Percentiles rank a stretch among this genome's conserved stretches.
Conservation (phyloP, 2,113 vertebrate species). For the Passer montanus region DNA sequence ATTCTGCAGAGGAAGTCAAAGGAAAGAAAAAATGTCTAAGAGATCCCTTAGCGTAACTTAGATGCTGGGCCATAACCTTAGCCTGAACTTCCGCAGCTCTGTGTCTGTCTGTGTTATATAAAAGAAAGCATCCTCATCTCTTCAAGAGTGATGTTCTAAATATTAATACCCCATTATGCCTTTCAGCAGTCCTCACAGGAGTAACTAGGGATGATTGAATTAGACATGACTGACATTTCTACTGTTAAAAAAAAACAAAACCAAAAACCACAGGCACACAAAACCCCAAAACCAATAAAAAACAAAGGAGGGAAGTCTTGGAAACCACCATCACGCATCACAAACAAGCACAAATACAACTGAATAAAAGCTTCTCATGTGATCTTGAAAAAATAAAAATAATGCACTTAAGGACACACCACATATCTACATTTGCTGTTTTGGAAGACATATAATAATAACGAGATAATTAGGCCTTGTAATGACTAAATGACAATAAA, state of each 20-base stretch:
- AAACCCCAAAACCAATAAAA: neutral
- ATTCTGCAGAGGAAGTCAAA: neutral
- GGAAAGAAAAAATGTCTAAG: neutral
- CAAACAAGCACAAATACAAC: neutral
- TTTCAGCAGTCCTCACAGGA: neutral
- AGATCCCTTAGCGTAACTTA: neutral
- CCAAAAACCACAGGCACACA: too few species aligned
- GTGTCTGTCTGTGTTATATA: neutral
- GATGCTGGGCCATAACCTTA: neutral
- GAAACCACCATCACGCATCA: neutral
- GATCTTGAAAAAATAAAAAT: neutral
- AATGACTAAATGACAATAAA: neutral
- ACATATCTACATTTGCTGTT: neutral
- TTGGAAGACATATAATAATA: neutral
- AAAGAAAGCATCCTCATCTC: neutral
- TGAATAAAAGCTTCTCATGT: neutral
- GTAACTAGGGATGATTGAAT: neutral
- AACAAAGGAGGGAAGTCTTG: neutral
- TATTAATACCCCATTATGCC: neutral
- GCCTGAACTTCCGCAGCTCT: neutral
- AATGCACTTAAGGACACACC: neutral
- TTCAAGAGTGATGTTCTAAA: neutral
- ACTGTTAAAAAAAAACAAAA: neutral
- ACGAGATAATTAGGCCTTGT: neutral
- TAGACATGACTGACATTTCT: neutral